These are phyloP conservation scores for Apeira syringaria DNA, from an alignment of 2,888 invertebrate genomes.

Conservation along the genomic window DNA sequence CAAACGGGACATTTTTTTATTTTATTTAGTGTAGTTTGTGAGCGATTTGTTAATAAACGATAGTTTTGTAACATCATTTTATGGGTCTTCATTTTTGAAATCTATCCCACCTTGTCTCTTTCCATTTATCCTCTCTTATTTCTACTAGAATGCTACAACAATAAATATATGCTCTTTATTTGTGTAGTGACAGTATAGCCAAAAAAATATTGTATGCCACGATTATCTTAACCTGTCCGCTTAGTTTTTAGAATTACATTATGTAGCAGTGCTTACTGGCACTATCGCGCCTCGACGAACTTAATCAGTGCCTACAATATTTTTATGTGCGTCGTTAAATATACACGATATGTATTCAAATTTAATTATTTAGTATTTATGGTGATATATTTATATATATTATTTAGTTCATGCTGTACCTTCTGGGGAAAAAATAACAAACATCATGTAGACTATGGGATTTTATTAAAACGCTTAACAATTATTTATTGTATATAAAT, in stretches of 20 bases:
- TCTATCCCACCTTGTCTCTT: conserved; percentile 57
- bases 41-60: conserved; percentile 77
- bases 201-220: too few species aligned
- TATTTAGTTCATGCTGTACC: conserved; percentile 1
- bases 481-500: conserved; percentile 66
- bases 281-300: too few species aligned
- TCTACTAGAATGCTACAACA: conserved; percentile 1
- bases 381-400: too few species aligned
- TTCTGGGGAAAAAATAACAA: conserved; percentile 39
- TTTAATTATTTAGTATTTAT: too few species aligned
- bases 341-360: too few species aligned
- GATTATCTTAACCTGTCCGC: too few species aligned
- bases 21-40: conserved; percentile 74
- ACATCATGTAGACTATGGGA: conserved; percentile 53
- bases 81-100: conserved; percentile 63
- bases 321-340: too few species aligned
- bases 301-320: too few species aligned
- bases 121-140: conserved; percentile 50
- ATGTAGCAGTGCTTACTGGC: too few species aligned
- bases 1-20: conserved; percentile 58
- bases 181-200: too few species aligned
- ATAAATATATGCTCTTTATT: too few species aligned
- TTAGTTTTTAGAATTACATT: too few species aligned
- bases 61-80: conserved; percentile 74
- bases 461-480: conserved; percentile 76